phyloP scores from a whole-genome alignment of 2,113 vertebrate species.

The Colius striatus region DNA sequence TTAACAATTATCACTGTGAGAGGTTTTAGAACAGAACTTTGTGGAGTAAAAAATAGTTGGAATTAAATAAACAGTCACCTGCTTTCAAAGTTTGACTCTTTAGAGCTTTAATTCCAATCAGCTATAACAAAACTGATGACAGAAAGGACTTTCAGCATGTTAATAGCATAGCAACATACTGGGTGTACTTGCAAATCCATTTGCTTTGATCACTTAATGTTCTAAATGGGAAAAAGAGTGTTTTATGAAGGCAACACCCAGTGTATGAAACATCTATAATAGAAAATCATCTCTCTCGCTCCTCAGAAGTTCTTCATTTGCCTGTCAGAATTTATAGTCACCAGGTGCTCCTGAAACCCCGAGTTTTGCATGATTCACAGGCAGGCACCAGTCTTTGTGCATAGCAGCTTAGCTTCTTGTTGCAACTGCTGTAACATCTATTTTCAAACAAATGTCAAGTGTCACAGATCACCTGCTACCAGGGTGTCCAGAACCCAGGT shows the following conservation, averaged over 20 bases:
- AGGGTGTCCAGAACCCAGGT: not conserved
- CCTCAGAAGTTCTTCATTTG: not conserved
- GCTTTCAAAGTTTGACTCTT: not conserved
- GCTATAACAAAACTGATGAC: not conserved
- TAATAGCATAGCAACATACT: not conserved
- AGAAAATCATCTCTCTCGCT: not conserved
- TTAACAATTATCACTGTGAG: constrained; percentile 4
- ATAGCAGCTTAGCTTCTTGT: not conserved
- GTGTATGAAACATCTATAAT: not conserved
- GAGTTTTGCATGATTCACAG: not conserved
- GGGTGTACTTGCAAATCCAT: not conserved
- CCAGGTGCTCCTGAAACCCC: not conserved
- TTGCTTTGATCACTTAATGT: constrained; percentile 37
- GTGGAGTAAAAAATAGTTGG: not conserved
- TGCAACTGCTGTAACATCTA: not conserved
- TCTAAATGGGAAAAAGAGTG: not conserved
- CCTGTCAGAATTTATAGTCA: not conserved
- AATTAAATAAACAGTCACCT: not conserved
- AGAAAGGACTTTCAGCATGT: constrained; percentile 5
- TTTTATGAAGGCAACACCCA: not conserved
- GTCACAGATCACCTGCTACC: not conserved
- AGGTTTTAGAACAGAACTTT: not conserved
- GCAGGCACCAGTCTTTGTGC: not conserved
- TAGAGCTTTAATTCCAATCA: constrained; percentile 2
- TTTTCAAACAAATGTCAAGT: not conserved